phyloP scores from a whole-genome alignment of 2,888 invertebrate genomes.

The Oligia fasciuncula region DNA sequence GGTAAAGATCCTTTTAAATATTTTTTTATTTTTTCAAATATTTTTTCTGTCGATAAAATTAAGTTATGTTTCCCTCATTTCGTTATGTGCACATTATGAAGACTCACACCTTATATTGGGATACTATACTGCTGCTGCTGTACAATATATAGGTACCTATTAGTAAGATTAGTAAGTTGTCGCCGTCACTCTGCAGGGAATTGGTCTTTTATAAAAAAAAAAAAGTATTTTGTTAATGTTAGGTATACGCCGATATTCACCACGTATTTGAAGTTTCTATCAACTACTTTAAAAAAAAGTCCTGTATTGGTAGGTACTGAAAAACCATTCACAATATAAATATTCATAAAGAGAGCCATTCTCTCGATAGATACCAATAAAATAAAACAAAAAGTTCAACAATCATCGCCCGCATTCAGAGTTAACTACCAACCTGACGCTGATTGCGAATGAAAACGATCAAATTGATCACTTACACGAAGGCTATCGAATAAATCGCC shows the following conservation, averaged over 20 bases:
- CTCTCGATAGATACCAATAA: neutral
- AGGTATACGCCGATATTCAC: neutral
- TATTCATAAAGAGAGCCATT: neutral
- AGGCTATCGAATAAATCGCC: slow-evolving; percentile 26
- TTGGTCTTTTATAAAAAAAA: too few relatives aligned
- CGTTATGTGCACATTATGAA: too few relatives aligned
- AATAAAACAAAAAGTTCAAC: neutral
- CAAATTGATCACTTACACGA: slow-evolving; percentile 29
- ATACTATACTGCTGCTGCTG: neutral
- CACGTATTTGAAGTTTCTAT: neutral
- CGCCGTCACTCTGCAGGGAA: too few relatives aligned
- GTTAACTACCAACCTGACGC: neutral
- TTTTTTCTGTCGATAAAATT: too few relatives aligned
- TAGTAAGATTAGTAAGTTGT: neutral
- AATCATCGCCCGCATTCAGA: neutral
- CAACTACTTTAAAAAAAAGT: neutral
- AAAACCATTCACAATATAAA: too few relatives aligned
- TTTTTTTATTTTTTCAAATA: too few relatives aligned
- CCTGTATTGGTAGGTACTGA: too few relatives aligned
- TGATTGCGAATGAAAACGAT: slow-evolving; percentile 32
- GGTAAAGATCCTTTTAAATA: too few relatives aligned
- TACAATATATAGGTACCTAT: neutral
- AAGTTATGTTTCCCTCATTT: too few relatives aligned
- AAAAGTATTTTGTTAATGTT: neutral
- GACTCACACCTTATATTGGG: too few relatives aligned